A percentile compares a stretch with the other conserved stretches of the same genome.
phyloP scores from a whole-genome alignment of 2,888 invertebrate species.

The Brachylomia viminalis region DNA sequence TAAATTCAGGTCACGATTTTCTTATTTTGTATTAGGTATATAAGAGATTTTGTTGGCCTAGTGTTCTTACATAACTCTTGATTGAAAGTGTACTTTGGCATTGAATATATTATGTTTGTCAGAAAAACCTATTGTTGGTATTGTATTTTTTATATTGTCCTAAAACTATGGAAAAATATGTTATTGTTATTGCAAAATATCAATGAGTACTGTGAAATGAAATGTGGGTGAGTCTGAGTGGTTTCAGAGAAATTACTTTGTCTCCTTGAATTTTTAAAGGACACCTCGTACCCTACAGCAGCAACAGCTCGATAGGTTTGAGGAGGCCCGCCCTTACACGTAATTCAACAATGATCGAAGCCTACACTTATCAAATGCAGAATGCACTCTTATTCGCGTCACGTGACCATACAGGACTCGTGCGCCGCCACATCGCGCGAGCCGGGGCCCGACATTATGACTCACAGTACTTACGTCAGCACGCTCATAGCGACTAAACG shows the following conservation, averaged over 20 bases:
- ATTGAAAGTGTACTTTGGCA: constrained; percentile 34
- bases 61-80: constrained; percentile 44
- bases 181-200: background rate
- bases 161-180: background rate
- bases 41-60: constrained; percentile 51
- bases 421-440: no score
- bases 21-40: constrained; percentile 43
- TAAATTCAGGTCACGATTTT: constrained; percentile 60
- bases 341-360: no score
- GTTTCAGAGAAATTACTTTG: background rate
- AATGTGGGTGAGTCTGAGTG: background rate
- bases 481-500: no score
- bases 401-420: no score
- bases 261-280: background rate
- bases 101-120: constrained; percentile 26
- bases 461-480: no score
- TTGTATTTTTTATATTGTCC: background rate
- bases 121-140: background rate
- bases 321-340: background rate
- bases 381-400: no score
- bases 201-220: background rate
- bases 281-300: background rate
- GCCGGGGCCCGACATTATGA: no score
- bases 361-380: no score
- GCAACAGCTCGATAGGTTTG: background rate